phyloP scores from a whole-genome alignment of 2,888 invertebrate genomes.

The Phaedon cochleariae region DNA sequence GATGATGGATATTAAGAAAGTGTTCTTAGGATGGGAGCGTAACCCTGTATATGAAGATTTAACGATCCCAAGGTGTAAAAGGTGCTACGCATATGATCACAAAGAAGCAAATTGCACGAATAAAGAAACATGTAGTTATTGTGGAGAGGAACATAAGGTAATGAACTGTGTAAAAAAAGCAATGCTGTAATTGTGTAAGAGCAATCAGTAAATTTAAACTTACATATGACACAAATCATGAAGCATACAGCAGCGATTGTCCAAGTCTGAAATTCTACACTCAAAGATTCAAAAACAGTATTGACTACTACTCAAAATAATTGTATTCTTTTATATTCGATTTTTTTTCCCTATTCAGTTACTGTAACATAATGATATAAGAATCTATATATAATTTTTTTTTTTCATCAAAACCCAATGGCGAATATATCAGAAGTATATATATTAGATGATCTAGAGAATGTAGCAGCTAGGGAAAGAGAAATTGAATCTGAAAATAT shows the following conservation, averaged over 20 bases:
- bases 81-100: conserved; percentile 12
- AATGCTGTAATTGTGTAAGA: conserved; percentile 13
- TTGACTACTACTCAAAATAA: neutral
- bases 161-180: conserved; percentile 5
- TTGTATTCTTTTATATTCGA: neutral
- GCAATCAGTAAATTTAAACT: conserved; percentile 5
- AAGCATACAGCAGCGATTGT: conserved; percentile 6
- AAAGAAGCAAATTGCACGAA: conserved; percentile 7
- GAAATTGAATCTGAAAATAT: neutral
- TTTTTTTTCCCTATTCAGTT: neutral
- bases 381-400: no score
- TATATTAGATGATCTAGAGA: neutral
- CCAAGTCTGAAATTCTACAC: conserved; percentile 1
- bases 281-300: conserved; percentile 2
- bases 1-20: conserved; percentile 12
- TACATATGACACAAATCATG: conserved; percentile 10
- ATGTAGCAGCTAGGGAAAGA: neutral
- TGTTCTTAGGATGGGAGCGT: conserved; percentile 7
- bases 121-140: neutral
- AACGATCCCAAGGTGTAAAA: conserved; percentile 3
- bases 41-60: conserved; percentile 10
- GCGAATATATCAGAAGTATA: neutral
- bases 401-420: neutral
- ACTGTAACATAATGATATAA: neutral
- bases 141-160: conserved; percentile 11